phyloP scores from a whole-genome alignment of 2,888 invertebrate genomes.

The Drosophila mulleri region DNA sequence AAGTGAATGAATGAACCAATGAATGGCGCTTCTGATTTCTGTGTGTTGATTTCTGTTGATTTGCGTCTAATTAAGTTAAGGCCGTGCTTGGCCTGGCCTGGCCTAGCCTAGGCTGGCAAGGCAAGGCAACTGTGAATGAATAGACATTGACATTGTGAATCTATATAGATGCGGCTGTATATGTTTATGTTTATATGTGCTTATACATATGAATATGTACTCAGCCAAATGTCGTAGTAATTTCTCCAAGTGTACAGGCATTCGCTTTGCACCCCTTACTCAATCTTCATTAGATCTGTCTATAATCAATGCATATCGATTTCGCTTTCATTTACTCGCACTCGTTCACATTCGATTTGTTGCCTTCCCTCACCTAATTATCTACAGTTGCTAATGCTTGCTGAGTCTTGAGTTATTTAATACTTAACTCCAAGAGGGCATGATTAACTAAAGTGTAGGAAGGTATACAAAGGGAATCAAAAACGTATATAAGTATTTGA shows the following conservation, averaged over 20 bases:
- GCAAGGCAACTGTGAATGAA: not conserved
- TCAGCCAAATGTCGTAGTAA: not conserved
- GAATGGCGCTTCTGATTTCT: constrained; percentile 69
- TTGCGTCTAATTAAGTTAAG: constrained; percentile 74
- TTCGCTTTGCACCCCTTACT: not conserved
- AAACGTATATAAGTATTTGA: too few species aligned
- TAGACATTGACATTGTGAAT: not conserved
- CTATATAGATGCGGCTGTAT: not conserved
- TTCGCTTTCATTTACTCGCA: not conserved
- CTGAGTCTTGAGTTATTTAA: not conserved
- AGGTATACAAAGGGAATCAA: too few species aligned
- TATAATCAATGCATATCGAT: not conserved
- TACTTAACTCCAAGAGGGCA: not conserved
- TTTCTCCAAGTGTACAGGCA: not conserved
- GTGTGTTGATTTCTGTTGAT: constrained; percentile 54
- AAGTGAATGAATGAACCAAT: constrained; percentile 35
- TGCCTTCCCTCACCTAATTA: constrained; percentile 1
- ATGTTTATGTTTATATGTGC: too few species aligned
- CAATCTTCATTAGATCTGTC: constrained; percentile 21
- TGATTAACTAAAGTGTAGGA: too few species aligned
- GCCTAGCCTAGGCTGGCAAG: too few species aligned
- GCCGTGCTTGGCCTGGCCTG: not conserved
- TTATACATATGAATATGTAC: not conserved
- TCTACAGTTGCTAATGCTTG: not conserved
- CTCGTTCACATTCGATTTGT: not conserved